phyloP scores from a whole-genome alignment of 2,888 invertebrate species.

The Acanthococcus lagerstroemiae region DNA sequence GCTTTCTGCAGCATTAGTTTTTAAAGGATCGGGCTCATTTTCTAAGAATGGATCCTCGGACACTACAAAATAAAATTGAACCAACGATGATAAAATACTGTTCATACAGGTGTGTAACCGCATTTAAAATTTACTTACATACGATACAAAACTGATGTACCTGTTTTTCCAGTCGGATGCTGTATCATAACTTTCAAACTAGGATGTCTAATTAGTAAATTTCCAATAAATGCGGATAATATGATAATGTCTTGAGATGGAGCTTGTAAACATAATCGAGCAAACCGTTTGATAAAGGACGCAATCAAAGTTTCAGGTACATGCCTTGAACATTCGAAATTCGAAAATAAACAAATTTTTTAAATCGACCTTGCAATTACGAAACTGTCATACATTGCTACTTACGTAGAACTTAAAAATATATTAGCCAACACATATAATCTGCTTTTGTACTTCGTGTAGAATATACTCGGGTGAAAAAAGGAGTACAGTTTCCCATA shows the following conservation, averaged over 20 bases:
- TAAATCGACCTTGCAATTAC: not conserved
- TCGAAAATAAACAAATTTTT: not conserved
- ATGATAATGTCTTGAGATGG: conserved; percentile 67
- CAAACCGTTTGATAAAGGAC: conserved; percentile 81
- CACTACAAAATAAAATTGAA: conserved; percentile 36
- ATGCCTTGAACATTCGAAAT: conserved; percentile 64
- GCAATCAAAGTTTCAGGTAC: conserved; percentile 83
- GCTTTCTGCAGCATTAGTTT: conserved; percentile 73
- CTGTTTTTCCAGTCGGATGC: conserved; percentile 17
- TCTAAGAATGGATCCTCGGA: conserved; percentile 71
- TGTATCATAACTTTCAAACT: conserved; percentile 57
- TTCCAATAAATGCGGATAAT: conserved; percentile 71
- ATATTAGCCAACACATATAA: conserved; percentile 81
- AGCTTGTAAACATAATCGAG: conserved; percentile 72
- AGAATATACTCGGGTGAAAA: conserved; percentile 83
- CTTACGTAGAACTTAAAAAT: conserved; percentile 84
- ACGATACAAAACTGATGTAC: not conserved
- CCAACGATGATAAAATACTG: not conserved
- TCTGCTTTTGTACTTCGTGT: conserved; percentile 77
- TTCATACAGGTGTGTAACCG: too few relatives aligned
- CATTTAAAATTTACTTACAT: not conserved
- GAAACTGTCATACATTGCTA: conserved; percentile 34
- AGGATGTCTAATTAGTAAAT: conserved; percentile 71
- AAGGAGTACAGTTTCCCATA: conserved; percentile 90
- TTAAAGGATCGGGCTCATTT: conserved; percentile 66